Evolutionary conservation across 2,113 vertebrate species (phyloP).

Genomic region (Rhineura floridana): DNA sequence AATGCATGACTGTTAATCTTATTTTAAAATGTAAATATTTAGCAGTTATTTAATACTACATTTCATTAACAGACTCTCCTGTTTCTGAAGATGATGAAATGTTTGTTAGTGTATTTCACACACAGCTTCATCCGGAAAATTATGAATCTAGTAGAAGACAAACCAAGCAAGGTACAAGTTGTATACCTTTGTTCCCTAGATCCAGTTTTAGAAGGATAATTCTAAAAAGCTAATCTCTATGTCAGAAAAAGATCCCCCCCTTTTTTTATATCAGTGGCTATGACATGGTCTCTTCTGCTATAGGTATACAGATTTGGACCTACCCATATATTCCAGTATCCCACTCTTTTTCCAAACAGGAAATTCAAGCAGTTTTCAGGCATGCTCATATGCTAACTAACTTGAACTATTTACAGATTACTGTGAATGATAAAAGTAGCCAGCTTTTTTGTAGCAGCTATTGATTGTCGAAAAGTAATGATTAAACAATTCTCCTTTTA

Average conservation of each 20-base stretch:
- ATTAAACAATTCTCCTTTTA: no score
- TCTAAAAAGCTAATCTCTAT: not conserved
- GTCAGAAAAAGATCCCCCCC: not conserved
- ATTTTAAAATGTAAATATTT: not conserved
- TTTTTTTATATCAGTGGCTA: not conserved
- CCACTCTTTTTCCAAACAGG: no score
- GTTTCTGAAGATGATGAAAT: constrained; percentile 60
- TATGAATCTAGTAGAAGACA: constrained; percentile 46
- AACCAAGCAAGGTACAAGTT: constrained; percentile 58
- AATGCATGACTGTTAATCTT: not conserved
- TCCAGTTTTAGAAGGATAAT: not conserved
- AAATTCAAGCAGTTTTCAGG: not conserved
- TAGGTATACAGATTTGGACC: not conserved
- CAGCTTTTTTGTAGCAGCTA: no score
- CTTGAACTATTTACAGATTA: not conserved
- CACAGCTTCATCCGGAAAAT: constrained; percentile 76
- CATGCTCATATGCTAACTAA: not conserved
- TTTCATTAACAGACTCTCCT: constrained; percentile 65
- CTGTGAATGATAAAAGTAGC: no score
- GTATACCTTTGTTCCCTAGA: constrained; percentile 14
- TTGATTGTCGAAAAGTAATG: no score
- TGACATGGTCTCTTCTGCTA: not conserved
- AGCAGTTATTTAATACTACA: not conserved
- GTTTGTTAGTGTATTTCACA: constrained; percentile 79
- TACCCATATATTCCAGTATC: not conserved